Evolutionary conservation across 2,797 vertebrate genomes (phyloP).

Genomic region (Petrocephalus schoutedeni): DNA sequence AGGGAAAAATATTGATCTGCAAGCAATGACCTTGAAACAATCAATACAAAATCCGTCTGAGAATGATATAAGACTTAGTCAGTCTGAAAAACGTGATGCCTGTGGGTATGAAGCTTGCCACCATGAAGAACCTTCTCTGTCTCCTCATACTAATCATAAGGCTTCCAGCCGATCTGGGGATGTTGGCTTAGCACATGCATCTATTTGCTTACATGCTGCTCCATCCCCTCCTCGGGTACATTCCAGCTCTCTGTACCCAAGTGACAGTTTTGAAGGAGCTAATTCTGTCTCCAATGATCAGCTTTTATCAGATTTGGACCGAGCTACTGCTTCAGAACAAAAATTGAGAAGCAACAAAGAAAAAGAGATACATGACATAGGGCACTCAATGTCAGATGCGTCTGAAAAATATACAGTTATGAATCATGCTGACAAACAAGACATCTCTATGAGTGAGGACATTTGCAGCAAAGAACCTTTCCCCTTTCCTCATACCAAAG

Average conservation of each 20-base stretch:
- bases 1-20: background rate
- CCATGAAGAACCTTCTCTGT: background rate
- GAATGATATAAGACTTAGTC: constrained; percentile 19
- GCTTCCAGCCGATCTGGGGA: constrained; percentile 10
- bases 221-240: background rate
- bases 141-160: background rate
- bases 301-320: background rate
- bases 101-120: constrained; percentile 11
- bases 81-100: constrained; percentile 22
- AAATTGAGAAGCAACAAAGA: background rate
- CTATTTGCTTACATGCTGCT: background rate
- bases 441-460: constrained; percentile 10
- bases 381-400: constrained; percentile 3
- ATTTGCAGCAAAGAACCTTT: background rate
- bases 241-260: constrained; percentile 18
- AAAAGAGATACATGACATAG: background rate
- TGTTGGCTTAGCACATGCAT: background rate
- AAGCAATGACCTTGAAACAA: background rate
- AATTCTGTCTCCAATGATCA: background rate
- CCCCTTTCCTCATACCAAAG: background rate
- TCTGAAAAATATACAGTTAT: constrained; percentile 18
- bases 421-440: constrained; percentile 25
- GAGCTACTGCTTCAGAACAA: background rate
- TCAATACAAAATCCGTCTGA: background rate
- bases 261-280: background rate